Conservation (phyloP, 2,113 vertebrate species). For the Anarhynchus alexandrinus region DNA sequence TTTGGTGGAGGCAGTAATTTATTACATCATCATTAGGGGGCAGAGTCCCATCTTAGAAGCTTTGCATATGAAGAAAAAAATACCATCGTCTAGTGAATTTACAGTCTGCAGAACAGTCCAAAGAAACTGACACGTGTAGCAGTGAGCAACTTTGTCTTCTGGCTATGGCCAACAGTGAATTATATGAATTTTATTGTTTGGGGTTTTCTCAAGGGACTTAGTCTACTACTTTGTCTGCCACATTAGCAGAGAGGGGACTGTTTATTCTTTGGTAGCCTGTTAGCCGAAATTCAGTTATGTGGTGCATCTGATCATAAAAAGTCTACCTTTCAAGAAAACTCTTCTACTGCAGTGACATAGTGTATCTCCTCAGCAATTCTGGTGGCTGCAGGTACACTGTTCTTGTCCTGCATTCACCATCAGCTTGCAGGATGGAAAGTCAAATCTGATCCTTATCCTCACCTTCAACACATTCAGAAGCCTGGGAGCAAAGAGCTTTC, state of each 20-base stretch:
- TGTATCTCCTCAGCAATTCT: not conserved
- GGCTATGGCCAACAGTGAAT: not conserved
- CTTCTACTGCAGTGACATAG: not conserved
- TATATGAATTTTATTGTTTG: not conserved
- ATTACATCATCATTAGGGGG: not conserved
- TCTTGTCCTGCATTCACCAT: not conserved
- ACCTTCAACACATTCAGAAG: not conserved
- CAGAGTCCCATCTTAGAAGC: not conserved
- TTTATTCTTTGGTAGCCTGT: not conserved
- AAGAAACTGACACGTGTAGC: not conserved
- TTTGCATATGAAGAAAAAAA: not conserved
- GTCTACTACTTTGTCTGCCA: not conserved
- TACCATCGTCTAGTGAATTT: not conserved
- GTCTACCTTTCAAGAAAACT: not conserved
- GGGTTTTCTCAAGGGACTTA: not conserved
- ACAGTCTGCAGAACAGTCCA: not conserved
- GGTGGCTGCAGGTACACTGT: not conserved
- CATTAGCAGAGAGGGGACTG: not conserved
- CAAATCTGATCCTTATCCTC: not conserved
- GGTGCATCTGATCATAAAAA: not conserved
- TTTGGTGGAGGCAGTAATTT: not conserved
- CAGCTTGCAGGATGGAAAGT: not conserved
- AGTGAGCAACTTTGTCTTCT: not conserved
- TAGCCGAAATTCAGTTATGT: not conserved
- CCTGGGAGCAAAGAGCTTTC: not conserved